phyloP scores from a whole-genome alignment of 2,888 invertebrate species.

The Parelbella ahira region DNA sequence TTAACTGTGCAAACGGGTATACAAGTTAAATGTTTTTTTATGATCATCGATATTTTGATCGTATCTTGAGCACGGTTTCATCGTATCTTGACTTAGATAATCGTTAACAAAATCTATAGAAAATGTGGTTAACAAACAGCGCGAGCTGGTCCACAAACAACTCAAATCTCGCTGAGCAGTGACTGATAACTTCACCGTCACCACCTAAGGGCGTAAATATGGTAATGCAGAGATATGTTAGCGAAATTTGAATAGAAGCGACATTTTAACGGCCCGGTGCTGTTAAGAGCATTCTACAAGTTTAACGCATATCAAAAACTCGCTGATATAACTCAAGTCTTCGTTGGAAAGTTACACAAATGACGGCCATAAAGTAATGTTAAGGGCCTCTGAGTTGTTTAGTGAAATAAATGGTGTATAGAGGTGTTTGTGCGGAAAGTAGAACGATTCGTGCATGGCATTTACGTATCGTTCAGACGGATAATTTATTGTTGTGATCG shows the following conservation, averaged over 20 bases:
- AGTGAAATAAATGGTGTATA: constrained; percentile 21
- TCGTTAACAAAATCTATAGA: too few relatives aligned
- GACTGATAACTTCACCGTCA: constrained; percentile 17
- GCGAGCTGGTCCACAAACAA: too few relatives aligned
- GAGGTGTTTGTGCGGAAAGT: constrained; percentile 11
- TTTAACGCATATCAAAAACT: constrained; percentile 36
- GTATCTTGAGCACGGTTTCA: too few relatives aligned
- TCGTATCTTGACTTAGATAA: too few relatives aligned
- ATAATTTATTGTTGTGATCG: not conserved
- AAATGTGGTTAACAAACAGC: too few relatives aligned
- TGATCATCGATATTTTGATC: too few relatives aligned
- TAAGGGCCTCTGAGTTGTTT: constrained; percentile 21
- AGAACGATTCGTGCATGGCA: constrained; percentile 2
- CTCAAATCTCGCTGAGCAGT: not conserved
- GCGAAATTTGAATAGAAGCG: constrained; percentile 29
- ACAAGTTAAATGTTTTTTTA: too few relatives aligned
- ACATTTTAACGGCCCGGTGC: constrained; percentile 42
- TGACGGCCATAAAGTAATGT: constrained; percentile 26
- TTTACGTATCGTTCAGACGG: constrained; percentile 5
- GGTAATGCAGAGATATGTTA: constrained; percentile 12
- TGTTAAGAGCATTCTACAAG: constrained; percentile 10
- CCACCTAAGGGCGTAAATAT: constrained; percentile 15
- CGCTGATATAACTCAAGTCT: constrained; percentile 36
- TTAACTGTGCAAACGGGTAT: too few relatives aligned
- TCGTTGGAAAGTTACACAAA: constrained; percentile 47